Evolutionary conservation across 2,113 vertebrate species (phyloP).

Genomic region (Steatornis caripensis): DNA sequence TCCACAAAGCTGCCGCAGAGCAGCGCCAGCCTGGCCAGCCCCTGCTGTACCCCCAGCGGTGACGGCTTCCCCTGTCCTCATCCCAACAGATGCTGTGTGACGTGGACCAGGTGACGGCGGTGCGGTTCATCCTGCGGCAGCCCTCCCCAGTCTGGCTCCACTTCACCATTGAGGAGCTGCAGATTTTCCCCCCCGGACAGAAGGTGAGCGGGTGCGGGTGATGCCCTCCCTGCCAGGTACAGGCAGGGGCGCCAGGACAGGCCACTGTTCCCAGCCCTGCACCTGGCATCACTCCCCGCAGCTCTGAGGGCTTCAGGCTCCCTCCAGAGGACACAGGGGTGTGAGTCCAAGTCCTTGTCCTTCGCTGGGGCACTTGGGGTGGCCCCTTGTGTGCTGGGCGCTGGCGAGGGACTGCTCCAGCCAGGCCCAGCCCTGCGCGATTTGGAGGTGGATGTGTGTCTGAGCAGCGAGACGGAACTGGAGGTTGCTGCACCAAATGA

Average conservation of each 20-base stretch:
- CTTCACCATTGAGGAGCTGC: constrained; percentile 86
- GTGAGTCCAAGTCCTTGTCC: not conserved
- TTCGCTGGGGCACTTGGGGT: not conserved
- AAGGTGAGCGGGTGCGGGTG: constrained; percentile 66
- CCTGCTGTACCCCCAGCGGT: not conserved
- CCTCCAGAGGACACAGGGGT: not conserved
- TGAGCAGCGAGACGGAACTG: not conserved
- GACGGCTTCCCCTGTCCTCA: not conserved
- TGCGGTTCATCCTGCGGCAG: constrained; percentile 90
- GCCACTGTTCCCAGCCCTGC: not conserved
- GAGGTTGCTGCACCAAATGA: not conserved
- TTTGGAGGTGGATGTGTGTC: not conserved
- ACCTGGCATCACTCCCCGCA: not conserved
- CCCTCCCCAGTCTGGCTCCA: constrained; percentile 88
- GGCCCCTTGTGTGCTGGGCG: not conserved
- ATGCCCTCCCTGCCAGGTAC: not conserved
- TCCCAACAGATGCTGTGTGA: constrained; percentile 83
- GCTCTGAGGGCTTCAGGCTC: not conserved
- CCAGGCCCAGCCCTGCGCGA: not conserved
- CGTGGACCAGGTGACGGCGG: constrained; percentile 74
- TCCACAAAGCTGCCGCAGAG: not conserved
- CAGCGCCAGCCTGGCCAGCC: not conserved
- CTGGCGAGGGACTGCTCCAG: not conserved
- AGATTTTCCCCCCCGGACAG: constrained; percentile 73
- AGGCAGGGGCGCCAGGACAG: not conserved